phyloP scores from a whole-genome alignment of 2,888 invertebrate genomes.

The Hydraecia micacea region DNA sequence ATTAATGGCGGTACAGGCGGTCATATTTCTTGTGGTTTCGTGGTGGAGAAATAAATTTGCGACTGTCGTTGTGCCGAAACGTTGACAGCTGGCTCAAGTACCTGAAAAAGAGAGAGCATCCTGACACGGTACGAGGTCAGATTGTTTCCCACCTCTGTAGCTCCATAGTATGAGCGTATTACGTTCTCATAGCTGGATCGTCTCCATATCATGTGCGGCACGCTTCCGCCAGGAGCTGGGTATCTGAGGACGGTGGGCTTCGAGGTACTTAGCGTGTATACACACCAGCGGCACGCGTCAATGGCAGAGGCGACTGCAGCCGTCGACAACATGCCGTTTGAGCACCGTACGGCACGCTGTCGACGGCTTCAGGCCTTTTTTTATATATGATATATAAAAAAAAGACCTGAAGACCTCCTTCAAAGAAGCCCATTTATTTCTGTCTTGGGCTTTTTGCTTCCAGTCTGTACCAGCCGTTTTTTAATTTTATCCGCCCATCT shows the following conservation, averaged over 20 bases:
- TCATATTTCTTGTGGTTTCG: background rate
- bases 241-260: background rate
- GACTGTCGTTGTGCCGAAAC: background rate
- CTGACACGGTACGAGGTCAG: background rate
- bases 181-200: background rate
- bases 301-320: no score
- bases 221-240: background rate
- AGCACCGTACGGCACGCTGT: no score
- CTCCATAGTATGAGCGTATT: background rate
- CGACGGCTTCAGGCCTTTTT: no score
- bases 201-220: background rate
- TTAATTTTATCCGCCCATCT: no score
- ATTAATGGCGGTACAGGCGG: background rate
- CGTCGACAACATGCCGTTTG: no score
- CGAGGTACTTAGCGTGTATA: background rate
- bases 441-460: no score
- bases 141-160: background rate
- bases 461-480: no score
- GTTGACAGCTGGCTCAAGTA: background rate
- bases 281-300: no score
- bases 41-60: background rate
- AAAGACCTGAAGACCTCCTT: no score
- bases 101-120: background rate
- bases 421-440: no score
- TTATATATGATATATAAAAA: no score